phyloP scores from a whole-genome alignment of 2,797 vertebrate species.

The Lagodon rhomboides region DNA sequence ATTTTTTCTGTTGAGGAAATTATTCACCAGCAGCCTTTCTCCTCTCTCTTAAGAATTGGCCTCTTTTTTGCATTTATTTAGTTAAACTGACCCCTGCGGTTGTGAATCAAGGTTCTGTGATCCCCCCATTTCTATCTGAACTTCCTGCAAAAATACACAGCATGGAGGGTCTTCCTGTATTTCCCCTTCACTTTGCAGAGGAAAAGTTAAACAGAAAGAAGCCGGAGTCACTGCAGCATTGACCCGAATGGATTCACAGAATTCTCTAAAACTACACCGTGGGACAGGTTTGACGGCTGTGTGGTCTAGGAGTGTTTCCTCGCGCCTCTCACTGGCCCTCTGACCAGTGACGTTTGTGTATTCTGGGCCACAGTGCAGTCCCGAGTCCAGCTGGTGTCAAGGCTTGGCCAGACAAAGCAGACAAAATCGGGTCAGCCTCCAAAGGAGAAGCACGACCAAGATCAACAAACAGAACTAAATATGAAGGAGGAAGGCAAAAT shows the following conservation, averaged over 20 bases:
- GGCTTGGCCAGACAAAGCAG: conserved; percentile 69
- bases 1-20: conserved; percentile 65
- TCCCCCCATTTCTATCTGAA: conserved; percentile 67
- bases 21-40: conserved; percentile 50
- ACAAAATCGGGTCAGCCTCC: conserved; percentile 56
- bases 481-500: conserved; percentile 74
- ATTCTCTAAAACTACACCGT: conserved; percentile 43
- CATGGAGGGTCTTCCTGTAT: conserved; percentile 58
- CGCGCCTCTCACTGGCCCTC: conserved; percentile 49
- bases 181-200: conserved; percentile 40
- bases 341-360: conserved; percentile 69
- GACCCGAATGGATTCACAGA: conserved; percentile 39
- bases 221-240: conserved; percentile 33
- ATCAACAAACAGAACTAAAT: conserved; percentile 77
- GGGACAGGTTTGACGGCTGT: conserved; percentile 56
- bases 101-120: conserved; percentile 68
- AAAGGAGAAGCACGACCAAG: conserved; percentile 65
- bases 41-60: conserved; percentile 30
- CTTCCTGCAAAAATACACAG: conserved; percentile 79
- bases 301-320: conserved; percentile 57
- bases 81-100: conserved; percentile 73
- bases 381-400: conserved; percentile 61
- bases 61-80: conserved; percentile 68
- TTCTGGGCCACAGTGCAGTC: conserved; percentile 57
- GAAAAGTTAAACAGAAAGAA: conserved; percentile 62